Percentiles rank a stretch among this genome's conserved stretches.
phyloP scores from a whole-genome alignment of 2,888 invertebrate genomes.

The Baccha elongata region DNA sequence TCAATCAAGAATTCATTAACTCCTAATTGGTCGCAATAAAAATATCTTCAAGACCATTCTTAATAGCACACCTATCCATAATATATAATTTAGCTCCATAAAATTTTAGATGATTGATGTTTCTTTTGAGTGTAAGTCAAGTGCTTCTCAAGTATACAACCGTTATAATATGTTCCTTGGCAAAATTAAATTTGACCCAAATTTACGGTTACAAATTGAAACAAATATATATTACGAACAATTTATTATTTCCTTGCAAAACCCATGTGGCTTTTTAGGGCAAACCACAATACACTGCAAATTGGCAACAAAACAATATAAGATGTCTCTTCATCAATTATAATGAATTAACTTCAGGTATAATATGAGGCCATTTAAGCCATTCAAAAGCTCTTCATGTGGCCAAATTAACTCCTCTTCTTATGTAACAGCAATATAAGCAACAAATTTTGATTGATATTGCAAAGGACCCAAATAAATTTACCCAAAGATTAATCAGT shows the following conservation, averaged over 20 bases:
- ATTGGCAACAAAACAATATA: slow-evolving; percentile 1
- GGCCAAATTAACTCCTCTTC: not conserved
- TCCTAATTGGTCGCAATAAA: too few relatives aligned
- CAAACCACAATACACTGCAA: slow-evolving; percentile 6
- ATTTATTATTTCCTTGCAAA: too few relatives aligned
- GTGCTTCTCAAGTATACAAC: not conserved
- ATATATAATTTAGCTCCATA: too few relatives aligned
- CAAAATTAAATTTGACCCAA: not conserved
- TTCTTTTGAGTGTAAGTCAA: not conserved
- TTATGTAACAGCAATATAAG: slow-evolving; percentile 36
- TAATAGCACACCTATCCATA: too few relatives aligned
- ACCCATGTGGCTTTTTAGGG: too few relatives aligned
- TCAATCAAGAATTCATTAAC: too few relatives aligned
- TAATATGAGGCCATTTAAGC: slow-evolving; percentile 24
- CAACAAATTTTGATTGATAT: slow-evolving; percentile 71
- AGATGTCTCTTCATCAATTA: slow-evolving; percentile 21
- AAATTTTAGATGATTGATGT: not conserved
- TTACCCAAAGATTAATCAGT: slow-evolving; percentile 59
- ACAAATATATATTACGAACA: not conserved
- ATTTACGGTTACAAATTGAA: not conserved
- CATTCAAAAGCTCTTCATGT: slow-evolving; percentile 1
- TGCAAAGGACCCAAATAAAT: slow-evolving; percentile 59
- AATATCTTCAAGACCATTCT: too few relatives aligned
- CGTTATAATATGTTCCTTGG: not conserved
- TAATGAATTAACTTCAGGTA: slow-evolving; percentile 39